Evolutionary conservation across 2,797 vertebrate genomes (phyloP), one percentile per base, ranked within the genome.

Genomic region (Chelon labrosus): DNA sequence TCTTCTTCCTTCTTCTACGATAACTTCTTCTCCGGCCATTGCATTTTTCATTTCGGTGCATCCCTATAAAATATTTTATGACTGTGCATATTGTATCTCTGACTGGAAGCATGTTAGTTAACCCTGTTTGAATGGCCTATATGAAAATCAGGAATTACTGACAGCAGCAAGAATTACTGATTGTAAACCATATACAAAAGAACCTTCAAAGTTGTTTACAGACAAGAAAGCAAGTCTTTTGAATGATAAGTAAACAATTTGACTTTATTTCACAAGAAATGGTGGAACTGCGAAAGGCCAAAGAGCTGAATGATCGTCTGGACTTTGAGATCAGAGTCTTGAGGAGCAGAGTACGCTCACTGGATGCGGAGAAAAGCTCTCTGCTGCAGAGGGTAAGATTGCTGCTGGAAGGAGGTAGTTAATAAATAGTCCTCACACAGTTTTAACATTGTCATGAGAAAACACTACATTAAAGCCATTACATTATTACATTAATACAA

Each of bases 291-390:
- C 88, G 72, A 71, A 92, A 93, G 80, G 90, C 91, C 81, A 96
- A 95, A 91, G 95, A 96, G 77, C 88, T 89, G 38, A 96, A 91
- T 19, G 91, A 88, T 75, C 89, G 80, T 2, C 75, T 96, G 88
- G 94, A 97, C 77, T 85, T 93, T 67, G 95, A 97, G 77, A 94
- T 96, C 59, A 85, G 94, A 82, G 93, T 91, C 0, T 81, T 97
- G 87, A 91, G 92, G 82, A 90, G 72, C 0, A 88, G 92, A 3
- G 92, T 97, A 12, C 92, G 91, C 68, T 81, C 68, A 0, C 91
- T 96, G 0, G 94, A 97, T 68, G 86, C 89, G 10, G 95, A 96
- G 83, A 96, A 89, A 55, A 92, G 84, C 70, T 67, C 77, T 0
- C 88, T 94, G 69, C 87, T 93, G 4, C 92, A 93, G 50, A 89